Conservation (phyloP, 2,113 vertebrate species). For the Upupa epops region DNA sequence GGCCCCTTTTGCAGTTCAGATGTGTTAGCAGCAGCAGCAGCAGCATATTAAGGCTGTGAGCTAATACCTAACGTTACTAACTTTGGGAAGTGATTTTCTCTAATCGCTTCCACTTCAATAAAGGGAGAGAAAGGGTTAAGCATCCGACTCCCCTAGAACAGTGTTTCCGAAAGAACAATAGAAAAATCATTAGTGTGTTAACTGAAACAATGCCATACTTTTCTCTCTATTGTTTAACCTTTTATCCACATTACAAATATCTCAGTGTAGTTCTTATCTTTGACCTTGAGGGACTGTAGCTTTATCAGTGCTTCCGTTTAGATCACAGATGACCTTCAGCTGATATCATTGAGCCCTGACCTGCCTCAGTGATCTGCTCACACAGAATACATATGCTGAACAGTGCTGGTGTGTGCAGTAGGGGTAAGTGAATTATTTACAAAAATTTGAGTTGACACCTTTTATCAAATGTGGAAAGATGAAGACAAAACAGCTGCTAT, state of each 20-base stretch:
- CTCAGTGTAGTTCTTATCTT: constrained; percentile 88
- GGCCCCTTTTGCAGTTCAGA: not conserved
- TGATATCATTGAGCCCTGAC: constrained; percentile 96
- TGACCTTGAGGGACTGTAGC: constrained; percentile 91
- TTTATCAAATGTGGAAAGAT: constrained; percentile 99
- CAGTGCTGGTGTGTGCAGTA: constrained; percentile 89
- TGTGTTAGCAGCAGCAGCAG: not conserved
- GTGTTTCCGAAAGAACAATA: constrained; percentile 85
- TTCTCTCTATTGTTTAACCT: constrained; percentile 87
- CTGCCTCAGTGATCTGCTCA: constrained; percentile 91
- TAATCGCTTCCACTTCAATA: constrained; percentile 40
- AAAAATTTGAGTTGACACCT: constrained; percentile 99
- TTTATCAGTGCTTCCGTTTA: constrained; percentile 85
- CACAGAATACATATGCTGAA: constrained; percentile 95
- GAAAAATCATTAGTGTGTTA: constrained; percentile 76
- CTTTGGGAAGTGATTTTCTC: constrained; percentile 52
- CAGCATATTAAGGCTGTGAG: not conserved
- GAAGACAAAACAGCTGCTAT: constrained; percentile 99
- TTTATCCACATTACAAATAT: constrained; percentile 84
- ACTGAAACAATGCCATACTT: constrained; percentile 82
- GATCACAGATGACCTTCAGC: constrained; percentile 94
- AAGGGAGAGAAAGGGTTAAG: constrained; percentile 13
- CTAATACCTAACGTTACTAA: not conserved
- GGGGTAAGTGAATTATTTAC: constrained; percentile 99
- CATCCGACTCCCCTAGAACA: constrained; percentile 29